Conservation (phyloP, 2,888 invertebrate species). For the Trachelus troglodyta region DNA sequence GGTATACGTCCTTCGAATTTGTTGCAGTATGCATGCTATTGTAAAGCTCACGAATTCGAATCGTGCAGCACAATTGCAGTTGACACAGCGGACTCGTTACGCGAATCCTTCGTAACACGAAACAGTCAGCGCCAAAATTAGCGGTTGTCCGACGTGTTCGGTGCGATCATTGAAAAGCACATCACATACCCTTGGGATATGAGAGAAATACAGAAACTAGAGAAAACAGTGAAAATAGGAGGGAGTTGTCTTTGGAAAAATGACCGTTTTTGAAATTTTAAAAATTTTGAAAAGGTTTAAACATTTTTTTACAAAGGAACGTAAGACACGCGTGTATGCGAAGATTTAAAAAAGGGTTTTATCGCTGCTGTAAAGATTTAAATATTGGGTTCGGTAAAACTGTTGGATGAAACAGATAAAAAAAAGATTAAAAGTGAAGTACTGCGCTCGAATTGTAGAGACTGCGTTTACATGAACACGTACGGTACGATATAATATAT, state of each 20-base stretch:
- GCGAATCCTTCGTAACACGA: constrained; percentile 27
- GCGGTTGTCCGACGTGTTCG: background rate
- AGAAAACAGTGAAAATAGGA: background rate
- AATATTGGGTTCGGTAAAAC: background rate
- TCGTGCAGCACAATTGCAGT: constrained; percentile 28
- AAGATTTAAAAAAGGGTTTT: background rate
- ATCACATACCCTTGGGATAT: background rate
- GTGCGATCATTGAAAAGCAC: background rate
- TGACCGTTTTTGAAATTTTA: background rate
- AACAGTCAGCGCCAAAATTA: constrained; percentile 25
- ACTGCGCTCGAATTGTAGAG: background rate
- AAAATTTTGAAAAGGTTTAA: background rate
- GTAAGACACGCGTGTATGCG: background rate
- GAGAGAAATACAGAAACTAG: background rate
- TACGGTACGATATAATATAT: background rate
- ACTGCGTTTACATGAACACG: background rate
- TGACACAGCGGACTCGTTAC: constrained; percentile 30
- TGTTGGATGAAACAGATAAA: background rate
- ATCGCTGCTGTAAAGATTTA: background rate
- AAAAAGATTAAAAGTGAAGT: background rate
- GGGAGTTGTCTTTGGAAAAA: background rate
- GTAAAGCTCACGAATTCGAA: background rate
- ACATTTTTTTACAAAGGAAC: background rate
- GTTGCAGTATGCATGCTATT: background rate
- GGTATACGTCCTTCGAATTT: background rate